phyloP scores from a whole-genome alignment of 2,888 invertebrate species.

The Druceiella hillmani region DNA sequence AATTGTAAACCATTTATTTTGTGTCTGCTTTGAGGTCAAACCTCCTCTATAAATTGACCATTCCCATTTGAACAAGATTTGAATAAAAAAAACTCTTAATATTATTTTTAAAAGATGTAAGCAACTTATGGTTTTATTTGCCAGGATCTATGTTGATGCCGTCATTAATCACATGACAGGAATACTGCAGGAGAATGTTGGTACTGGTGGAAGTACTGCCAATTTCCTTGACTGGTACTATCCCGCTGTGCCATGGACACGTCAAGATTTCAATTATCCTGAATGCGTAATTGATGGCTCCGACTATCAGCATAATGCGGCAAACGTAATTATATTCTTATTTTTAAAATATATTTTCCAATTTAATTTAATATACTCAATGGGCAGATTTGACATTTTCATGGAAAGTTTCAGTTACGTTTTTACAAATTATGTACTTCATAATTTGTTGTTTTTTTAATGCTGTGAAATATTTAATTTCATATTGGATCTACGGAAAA shows the following conservation, averaged over 20 bases:
- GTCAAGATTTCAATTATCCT: conserved; percentile 61
- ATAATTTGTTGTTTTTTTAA: too few species aligned
- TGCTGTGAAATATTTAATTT: too few species aligned
- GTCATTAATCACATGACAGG: conserved; percentile 84
- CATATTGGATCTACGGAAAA: too few species aligned
- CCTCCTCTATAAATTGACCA: too few species aligned
- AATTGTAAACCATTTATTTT: too few species aligned
- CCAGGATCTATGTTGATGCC: conserved; percentile 76
- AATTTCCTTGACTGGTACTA: conserved; percentile 48
- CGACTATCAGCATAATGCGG: conserved; percentile 56
- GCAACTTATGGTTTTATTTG: too few species aligned
- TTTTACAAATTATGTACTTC: too few species aligned
- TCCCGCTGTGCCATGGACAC: conserved; percentile 60
- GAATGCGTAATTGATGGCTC: conserved; percentile 59
- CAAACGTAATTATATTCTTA: conserved; percentile 40
- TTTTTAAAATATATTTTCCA: neutral
- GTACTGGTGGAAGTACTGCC: conserved; percentile 59
- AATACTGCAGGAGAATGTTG: conserved; percentile 42
- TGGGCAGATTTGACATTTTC: neutral
- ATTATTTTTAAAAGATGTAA: too few species aligned
- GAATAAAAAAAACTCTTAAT: too few species aligned
- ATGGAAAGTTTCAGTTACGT: too few species aligned
- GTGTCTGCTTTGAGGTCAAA: too few species aligned
- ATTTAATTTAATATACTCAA: neutral
- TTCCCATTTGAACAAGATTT: too few species aligned